Conservation (phyloP, 2,888 invertebrate genomes). For the Yponomeuta sedellus region DNA sequence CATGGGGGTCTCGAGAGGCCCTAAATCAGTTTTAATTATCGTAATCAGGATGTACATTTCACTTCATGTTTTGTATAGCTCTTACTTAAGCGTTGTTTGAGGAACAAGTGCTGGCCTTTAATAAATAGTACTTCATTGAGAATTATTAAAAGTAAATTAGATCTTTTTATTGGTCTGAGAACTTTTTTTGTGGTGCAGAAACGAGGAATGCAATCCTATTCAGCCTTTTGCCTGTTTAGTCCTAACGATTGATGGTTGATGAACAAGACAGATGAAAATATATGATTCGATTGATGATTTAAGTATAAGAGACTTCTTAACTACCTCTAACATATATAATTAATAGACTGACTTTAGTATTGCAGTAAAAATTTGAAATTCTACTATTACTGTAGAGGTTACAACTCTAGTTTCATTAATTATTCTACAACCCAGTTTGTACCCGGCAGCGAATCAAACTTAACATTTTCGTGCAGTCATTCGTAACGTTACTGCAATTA, state of each 20-base stretch:
- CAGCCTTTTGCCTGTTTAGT: not conserved
- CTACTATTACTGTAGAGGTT: too few relatives aligned
- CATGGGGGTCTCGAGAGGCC: constrained; percentile 51
- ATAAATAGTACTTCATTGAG: constrained; percentile 5
- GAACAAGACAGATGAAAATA: not conserved
- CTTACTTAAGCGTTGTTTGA: constrained; percentile 12
- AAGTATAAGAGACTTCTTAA: too few relatives aligned
- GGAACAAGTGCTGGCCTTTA: constrained; percentile 3
- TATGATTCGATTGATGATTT: too few relatives aligned
- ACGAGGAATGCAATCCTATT: constrained; percentile 5
- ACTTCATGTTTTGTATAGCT: constrained; percentile 13
- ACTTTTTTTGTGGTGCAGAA: not conserved
- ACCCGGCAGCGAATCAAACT: too few relatives aligned
- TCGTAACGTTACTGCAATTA: too few relatives aligned
- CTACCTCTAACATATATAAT: too few relatives aligned
- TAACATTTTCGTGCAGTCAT: too few relatives aligned
- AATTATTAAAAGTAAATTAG: not conserved
- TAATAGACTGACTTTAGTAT: too few relatives aligned
- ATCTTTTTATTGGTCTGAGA: constrained; percentile 9
- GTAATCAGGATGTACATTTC: constrained; percentile 20
- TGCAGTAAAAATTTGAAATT: too few relatives aligned
- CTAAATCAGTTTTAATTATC: constrained; percentile 21
- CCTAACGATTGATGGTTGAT: too few relatives aligned
- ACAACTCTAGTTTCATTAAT: too few relatives aligned
- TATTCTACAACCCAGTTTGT: too few relatives aligned